These are phyloP conservation scores for Leptodirus hochenwartii DNA, from an alignment of 2,888 invertebrate species.

Conservation along the genomic window DNA sequence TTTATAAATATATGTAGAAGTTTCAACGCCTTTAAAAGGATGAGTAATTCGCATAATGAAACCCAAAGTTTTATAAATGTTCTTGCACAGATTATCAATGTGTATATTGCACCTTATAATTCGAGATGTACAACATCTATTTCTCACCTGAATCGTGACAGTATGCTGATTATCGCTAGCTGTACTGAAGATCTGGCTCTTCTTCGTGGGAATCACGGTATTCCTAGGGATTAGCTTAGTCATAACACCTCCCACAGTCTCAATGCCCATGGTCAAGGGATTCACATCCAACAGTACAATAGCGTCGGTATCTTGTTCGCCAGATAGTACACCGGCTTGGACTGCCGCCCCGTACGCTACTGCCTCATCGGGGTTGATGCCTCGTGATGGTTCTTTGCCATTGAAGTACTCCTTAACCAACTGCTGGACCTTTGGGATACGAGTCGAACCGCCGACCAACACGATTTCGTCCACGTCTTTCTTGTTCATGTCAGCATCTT, in stretches of 20 bases:
- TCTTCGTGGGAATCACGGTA: conserved; percentile 98
- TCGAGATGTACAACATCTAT: too few relatives aligned
- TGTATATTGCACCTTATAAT: too few relatives aligned
- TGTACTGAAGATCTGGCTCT: conserved; percentile 98
- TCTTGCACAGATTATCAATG: too few relatives aligned
- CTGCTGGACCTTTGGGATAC: conserved; percentile 96
- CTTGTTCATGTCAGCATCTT: conserved; percentile 98
- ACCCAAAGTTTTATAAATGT: too few relatives aligned
- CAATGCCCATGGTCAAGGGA: conserved; percentile 97
- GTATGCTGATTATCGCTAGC: conserved; percentile 93
- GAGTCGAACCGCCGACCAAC: conserved; percentile 94
- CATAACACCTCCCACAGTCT: conserved; percentile 99
- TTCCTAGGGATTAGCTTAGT: conserved; percentile 95
- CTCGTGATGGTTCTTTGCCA: conserved; percentile 94
- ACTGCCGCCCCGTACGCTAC: conserved; percentile 98
- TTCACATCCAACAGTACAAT: conserved; percentile 95
- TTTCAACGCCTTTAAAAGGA: too few relatives aligned
- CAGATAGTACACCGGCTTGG: conserved; percentile 93
- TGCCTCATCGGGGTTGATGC: conserved; percentile 98
- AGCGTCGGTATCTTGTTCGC: conserved; percentile 93
- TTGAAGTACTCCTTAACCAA: conserved; percentile 88
- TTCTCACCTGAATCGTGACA: conserved; percentile 94
- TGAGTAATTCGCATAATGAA: too few relatives aligned
- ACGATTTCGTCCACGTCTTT: conserved; percentile 98
- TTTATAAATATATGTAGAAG: too few relatives aligned